Evolutionary conservation across 2,113 vertebrate species (phyloP).

Genomic region (Cariama cristata): DNA sequence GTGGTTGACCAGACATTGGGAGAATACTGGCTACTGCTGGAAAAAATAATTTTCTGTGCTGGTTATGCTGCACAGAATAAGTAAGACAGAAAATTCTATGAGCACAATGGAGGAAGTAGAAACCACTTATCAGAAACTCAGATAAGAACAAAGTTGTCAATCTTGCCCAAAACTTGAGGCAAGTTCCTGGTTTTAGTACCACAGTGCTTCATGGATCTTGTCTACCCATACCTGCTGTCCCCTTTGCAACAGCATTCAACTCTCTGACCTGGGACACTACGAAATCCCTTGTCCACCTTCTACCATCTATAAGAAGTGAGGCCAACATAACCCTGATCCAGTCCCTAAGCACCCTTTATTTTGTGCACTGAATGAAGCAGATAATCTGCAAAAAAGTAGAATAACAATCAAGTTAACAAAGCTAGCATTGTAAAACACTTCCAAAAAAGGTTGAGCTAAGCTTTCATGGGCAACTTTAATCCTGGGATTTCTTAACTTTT

Average conservation of each 20-base stretch:
- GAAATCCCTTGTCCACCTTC: not conserved
- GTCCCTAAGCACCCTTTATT: not conserved
- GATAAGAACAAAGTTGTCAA: not conserved
- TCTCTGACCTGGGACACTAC: not conserved
- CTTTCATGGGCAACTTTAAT: not conserved
- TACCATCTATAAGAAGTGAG: not conserved
- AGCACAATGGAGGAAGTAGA: not conserved
- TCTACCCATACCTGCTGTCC: not conserved
- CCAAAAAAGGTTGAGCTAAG: not conserved
- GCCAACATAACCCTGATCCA: not conserved
- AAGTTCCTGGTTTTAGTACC: not conserved
- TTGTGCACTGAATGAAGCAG: not conserved
- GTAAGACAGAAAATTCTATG: not conserved
- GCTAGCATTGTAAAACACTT: not conserved
- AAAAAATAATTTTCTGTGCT: not conserved
- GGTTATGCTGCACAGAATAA: not conserved
- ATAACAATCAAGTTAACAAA: not conserved
- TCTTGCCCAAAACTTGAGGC: not conserved
- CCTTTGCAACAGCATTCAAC: not conserved
- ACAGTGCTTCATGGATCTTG: not conserved
- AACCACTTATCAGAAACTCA: not conserved
- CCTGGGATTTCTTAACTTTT: not conserved
- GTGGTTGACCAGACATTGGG: not conserved
- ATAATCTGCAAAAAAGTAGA: not conserved
- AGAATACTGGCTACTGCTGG: not conserved